phyloP scores from a whole-genome alignment of 2,888 invertebrate genomes.

The Arrhopalites spinosus region DNA sequence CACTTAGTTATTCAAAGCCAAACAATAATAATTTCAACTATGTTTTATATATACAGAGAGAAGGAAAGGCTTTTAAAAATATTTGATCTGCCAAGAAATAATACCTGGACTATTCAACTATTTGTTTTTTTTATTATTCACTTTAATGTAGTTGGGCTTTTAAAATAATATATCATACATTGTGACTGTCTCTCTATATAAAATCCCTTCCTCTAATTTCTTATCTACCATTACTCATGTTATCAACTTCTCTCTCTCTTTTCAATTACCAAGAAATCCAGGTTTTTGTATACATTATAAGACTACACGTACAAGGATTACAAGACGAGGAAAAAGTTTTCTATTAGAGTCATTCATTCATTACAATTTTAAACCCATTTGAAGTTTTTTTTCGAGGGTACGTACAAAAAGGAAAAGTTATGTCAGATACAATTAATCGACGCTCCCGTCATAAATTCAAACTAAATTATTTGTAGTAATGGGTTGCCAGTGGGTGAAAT shows the following conservation, averaged over 20 bases:
- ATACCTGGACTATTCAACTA: background rate
- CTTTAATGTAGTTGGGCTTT: background rate
- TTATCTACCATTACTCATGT: background rate
- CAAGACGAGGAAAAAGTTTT: too few species aligned
- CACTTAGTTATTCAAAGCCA: slow-evolving; percentile 26
- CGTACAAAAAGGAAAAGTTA: too few species aligned
- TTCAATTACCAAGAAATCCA: background rate
- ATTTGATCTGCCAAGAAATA: slow-evolving; percentile 6
- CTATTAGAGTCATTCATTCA: too few species aligned
- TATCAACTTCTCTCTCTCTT: too few species aligned
- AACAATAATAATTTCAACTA: slow-evolving; percentile 14
- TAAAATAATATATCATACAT: background rate
- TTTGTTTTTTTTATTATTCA: slow-evolving; percentile 5
- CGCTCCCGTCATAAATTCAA: too few species aligned
- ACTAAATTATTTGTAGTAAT: background rate
- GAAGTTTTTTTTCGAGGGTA: background rate
- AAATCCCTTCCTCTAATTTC: background rate
- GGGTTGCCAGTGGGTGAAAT: background rate
- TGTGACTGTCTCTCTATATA: background rate
- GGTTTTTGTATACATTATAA: too few species aligned
- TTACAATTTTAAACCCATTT: slow-evolving; percentile 1
- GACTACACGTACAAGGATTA: too few species aligned
- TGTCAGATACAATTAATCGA: too few species aligned
- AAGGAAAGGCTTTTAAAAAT: background rate
- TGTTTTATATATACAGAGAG: background rate